phyloP scores from a whole-genome alignment of 1,140 invertebrate genomes.

The Thaumetopoea pityocampa region DNA sequence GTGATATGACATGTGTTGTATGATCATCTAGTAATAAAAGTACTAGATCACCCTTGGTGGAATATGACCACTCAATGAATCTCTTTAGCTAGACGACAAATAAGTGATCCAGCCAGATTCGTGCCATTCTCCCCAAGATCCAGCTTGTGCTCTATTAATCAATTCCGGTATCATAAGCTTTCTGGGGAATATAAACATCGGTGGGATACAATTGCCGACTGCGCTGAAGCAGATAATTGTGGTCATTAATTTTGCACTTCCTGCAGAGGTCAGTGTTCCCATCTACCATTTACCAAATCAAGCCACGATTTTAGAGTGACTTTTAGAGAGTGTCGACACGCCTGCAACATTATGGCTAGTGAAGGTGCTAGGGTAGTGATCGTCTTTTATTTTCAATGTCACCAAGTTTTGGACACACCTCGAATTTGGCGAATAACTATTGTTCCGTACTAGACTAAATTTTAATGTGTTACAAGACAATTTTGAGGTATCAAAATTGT shows the following conservation, averaged over 20 bases:
- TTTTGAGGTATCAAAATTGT: no score
- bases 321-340: not conserved
- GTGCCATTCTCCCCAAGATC: not conserved
- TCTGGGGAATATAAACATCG: not conserved
- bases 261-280: constrained; percentile 22
- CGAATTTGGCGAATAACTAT: no score
- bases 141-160: not conserved
- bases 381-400: no score
- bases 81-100: not conserved
- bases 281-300: constrained; percentile 16
- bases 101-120: not conserved
- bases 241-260: constrained; percentile 14
- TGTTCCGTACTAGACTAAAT: no score
- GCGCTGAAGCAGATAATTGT: constrained; percentile 21
- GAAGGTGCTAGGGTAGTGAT: no score
- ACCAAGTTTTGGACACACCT: no score
- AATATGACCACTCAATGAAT: not conserved
- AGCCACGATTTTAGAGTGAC: not conserved
- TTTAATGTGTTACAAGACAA: no score
- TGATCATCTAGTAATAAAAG: constrained; percentile 10
- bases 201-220: constrained; percentile 2
- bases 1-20: constrained; percentile 2
- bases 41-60: not conserved
- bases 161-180: not conserved
- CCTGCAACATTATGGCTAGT: not conserved